Conservation (phyloP, 2,797 vertebrate genomes). For the Poeciliopsis infans region DNA sequence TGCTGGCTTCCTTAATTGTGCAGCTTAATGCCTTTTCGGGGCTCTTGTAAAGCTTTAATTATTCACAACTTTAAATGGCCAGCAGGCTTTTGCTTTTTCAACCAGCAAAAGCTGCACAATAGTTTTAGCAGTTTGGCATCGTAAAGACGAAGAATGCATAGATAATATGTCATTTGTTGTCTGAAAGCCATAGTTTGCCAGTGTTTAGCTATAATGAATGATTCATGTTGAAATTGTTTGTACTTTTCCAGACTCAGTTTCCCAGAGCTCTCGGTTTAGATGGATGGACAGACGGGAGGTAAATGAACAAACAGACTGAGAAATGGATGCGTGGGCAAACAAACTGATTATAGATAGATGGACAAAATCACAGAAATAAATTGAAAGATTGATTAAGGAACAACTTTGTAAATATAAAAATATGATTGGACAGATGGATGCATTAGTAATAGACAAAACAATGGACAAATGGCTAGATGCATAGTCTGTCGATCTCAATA, state of each 20-base stretch:
- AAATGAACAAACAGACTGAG: neutral
- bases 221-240: neutral
- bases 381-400: neutral
- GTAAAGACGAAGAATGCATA: constrained; percentile 21
- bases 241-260: neutral
- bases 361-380: neutral
- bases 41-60: constrained; percentile 63
- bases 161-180: constrained; percentile 26
- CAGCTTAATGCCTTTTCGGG: constrained; percentile 51
- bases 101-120: constrained; percentile 27
- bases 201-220: neutral
- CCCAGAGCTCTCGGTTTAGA: neutral
- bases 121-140: constrained; percentile 26
- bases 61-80: constrained; percentile 68
- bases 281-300: neutral
- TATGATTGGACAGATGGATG: neutral
- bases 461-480: neutral
- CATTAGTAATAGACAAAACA: neutral
- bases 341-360: neutral
- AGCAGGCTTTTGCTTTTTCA: constrained; percentile 41
- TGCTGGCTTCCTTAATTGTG: constrained; percentile 50
- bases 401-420: neutral
- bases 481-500: neutral
- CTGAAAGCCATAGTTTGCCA: constrained; percentile 20
- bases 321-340: neutral